A percentile compares a stretch with the other conserved stretches of the same genome.
phyloP scores from a whole-genome alignment of 2,888 invertebrate genomes.

The Agriopis leucophaearia region DNA sequence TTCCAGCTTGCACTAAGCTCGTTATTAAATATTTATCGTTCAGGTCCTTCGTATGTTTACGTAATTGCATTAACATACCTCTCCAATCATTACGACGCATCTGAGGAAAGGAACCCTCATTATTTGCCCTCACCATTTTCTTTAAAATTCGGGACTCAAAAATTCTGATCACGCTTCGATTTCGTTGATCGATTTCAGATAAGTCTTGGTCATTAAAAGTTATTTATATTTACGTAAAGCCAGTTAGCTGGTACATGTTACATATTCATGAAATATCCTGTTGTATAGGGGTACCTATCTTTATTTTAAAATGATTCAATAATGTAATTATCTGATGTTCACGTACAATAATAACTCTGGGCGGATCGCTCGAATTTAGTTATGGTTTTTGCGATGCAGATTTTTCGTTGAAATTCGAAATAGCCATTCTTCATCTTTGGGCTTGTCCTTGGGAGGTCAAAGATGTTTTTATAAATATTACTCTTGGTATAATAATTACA shows the following conservation, averaged over 20 bases:
- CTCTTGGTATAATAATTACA: constrained; percentile 36
- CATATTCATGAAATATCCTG: constrained; percentile 68
- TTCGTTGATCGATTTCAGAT: constrained; percentile 70
- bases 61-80: constrained; percentile 40
- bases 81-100: constrained; percentile 39
- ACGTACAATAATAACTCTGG: constrained; percentile 42
- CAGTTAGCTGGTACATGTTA: constrained; percentile 61
- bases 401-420: constrained; percentile 68
- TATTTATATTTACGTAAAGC: constrained; percentile 77
- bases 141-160: constrained; percentile 54
- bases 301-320: constrained; percentile 18
- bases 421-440: constrained; percentile 57
- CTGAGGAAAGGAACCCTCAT: constrained; percentile 44
- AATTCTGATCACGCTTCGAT: constrained; percentile 71
- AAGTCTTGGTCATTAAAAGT: constrained; percentile 64
- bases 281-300: constrained; percentile 12
- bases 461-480: constrained; percentile 48
- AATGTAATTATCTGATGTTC: constrained; percentile 48
- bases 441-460: constrained; percentile 66
- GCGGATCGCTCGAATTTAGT: constrained; percentile 46
- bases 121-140: constrained; percentile 53
- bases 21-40: constrained; percentile 27
- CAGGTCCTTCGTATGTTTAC: constrained; percentile 30
- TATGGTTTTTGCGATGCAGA: constrained; percentile 56
- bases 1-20: constrained; percentile 9